These are phyloP conservation scores for Alces alces DNA, from an alignment of 2,113 vertebrate species.

Conservation along the genomic window DNA sequence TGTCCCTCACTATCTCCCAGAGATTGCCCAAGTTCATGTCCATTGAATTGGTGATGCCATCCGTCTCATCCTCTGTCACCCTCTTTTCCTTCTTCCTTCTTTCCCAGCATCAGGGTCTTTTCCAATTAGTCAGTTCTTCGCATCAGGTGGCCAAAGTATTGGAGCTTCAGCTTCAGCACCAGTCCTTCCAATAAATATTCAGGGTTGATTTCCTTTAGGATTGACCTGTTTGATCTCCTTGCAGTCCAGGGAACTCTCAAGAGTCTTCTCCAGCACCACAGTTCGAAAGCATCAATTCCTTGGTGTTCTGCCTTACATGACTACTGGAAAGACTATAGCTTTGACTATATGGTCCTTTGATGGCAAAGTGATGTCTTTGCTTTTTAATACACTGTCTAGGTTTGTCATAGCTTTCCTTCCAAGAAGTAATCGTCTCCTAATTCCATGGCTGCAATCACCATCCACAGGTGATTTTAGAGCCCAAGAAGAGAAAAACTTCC, in stretches of 20 bases:
- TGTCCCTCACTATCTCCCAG: not conserved
- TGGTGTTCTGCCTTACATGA: not conserved
- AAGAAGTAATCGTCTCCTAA: not conserved
- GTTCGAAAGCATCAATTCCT: not conserved
- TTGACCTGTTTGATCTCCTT: not conserved
- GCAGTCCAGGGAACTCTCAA: not conserved
- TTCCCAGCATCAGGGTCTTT: not conserved
- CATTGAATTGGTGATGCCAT: not conserved
- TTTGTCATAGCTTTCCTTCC: not conserved
- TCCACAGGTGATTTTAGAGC: not conserved
- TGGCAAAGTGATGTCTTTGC: not conserved
- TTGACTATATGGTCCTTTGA: not conserved
- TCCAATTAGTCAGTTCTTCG: not conserved
- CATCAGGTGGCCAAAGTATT: not conserved
- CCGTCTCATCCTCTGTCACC: not conserved
- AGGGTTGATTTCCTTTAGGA: not conserved
- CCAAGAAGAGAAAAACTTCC: not conserved
- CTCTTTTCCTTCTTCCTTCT: not conserved
- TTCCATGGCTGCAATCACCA: not conserved
- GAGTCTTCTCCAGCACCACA: not conserved
- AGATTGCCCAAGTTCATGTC: not conserved
- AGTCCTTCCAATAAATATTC: not conserved
- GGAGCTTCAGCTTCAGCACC: not conserved
- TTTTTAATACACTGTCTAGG: not conserved
- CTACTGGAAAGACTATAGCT: not conserved